phyloP scores from a whole-genome alignment of 2,113 vertebrate species.

The Silurus meridionalis region DNA sequence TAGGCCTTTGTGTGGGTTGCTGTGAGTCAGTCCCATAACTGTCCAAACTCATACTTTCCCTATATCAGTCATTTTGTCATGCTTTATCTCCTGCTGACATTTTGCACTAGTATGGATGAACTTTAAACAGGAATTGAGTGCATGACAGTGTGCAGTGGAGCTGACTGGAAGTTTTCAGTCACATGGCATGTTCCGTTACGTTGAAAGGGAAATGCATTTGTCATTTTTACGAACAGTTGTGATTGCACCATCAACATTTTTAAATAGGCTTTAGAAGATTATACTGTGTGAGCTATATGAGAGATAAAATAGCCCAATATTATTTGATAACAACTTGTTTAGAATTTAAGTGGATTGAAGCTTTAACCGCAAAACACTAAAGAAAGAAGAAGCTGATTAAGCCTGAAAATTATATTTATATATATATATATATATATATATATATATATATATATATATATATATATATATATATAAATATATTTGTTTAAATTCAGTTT shows the following conservation, averaged over 20 bases:
- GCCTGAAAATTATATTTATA: too few species aligned
- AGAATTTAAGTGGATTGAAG: not conserved
- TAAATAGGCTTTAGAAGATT: not conserved
- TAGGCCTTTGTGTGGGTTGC: conserved; percentile 43
- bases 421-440: too few species aligned
- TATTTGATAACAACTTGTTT: not conserved
- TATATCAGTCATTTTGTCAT: conserved; percentile 26
- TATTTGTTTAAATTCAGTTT: too few species aligned
- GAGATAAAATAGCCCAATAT: not conserved
- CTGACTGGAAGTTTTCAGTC: not conserved
- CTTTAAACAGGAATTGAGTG: conserved; percentile 14
- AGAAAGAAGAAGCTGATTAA: not conserved
- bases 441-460: too few species aligned
- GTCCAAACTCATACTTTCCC: conserved; percentile 11
- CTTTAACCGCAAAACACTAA: not conserved
- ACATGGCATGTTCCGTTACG: not conserved
- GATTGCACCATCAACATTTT: not conserved
- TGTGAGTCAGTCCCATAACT: conserved; percentile 47
- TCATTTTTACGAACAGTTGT: not conserved
- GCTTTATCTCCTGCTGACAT: conserved; percentile 26
- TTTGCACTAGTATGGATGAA: conserved; percentile 20
- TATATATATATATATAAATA: too few species aligned
- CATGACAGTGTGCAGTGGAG: not conserved
- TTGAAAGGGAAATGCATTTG: not conserved
- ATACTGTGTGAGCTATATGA: not conserved